Percentiles rank a stretch among this genome's conserved stretches.
Conservation (phyloP, 2,113 vertebrate genomes). For the Chelonoidis abingdonii region DNA sequence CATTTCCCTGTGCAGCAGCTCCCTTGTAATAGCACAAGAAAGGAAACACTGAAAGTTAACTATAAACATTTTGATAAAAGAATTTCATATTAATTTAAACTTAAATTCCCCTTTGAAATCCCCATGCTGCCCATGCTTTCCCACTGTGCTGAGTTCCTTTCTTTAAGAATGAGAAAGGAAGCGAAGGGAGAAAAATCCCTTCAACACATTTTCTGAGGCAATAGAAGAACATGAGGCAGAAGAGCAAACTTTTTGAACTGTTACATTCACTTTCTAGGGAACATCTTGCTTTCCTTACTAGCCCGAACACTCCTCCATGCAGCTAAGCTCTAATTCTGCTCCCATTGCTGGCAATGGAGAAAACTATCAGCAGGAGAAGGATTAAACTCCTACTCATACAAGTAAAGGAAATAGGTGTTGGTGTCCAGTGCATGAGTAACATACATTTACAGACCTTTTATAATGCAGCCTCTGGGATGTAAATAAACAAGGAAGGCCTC, state of each 20-base stretch:
- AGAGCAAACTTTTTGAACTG: not conserved
- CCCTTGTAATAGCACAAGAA: rapidly evolving
- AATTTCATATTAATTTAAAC: not conserved
- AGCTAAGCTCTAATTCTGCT: not conserved
- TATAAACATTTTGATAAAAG: not conserved
- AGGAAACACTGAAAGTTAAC: not conserved
- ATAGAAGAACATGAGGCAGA: not conserved
- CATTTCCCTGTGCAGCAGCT: not conserved
- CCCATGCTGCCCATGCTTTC: not conserved
- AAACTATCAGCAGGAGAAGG: not conserved
- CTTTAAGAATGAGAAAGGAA: not conserved
- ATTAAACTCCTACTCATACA: not conserved
- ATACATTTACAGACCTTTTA: not conserved
- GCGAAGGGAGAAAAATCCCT: not conserved
- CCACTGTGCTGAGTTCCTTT: not conserved
- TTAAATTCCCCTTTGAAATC: not conserved
- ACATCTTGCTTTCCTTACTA: not conserved
- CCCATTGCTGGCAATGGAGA: not conserved
- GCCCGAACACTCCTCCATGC: not conserved
- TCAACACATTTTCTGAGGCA: not conserved
- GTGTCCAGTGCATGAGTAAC: not conserved
- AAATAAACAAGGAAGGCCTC: slow-evolving; percentile 2
- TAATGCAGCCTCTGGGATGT: not conserved
- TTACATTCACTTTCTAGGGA: not conserved
- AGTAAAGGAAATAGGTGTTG: not conserved